Conservation (phyloP, 2,888 invertebrate genomes). For the Criorhina ranunculi region DNA sequence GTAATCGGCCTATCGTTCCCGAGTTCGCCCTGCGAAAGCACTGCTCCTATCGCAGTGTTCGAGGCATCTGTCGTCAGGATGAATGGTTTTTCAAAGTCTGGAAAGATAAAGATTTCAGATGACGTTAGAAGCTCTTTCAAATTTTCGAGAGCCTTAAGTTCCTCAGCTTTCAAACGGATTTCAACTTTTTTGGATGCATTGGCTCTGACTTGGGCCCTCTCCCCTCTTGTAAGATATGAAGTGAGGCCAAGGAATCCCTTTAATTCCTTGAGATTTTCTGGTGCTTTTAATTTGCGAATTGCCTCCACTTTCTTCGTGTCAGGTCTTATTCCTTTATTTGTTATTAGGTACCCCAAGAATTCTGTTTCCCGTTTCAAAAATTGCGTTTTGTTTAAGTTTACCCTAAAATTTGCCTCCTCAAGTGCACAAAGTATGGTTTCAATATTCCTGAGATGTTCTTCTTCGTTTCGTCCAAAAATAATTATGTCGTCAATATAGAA, state of each 20-base stretch:
- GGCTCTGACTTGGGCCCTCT: no score
- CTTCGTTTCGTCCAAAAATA: neutral
- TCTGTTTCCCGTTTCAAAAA: neutral
- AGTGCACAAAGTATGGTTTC: neutral
- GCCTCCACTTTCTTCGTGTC: neutral
- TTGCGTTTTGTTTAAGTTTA: no score
- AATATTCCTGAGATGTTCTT: slow-evolving; percentile 5
- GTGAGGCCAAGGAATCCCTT: no score
- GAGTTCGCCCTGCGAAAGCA: slow-evolving; percentile 31
- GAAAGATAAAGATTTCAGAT: slow-evolving; percentile 29
- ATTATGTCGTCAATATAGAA: slow-evolving; percentile 6
- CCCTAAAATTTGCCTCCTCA: slow-evolving; percentile 3
- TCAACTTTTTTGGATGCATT: no score
- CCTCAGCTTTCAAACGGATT: no score
- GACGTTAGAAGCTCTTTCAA: slow-evolving; percentile 16
- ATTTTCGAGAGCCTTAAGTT: no score
- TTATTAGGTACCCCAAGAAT: slow-evolving; percentile 12
- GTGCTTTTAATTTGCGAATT: neutral
- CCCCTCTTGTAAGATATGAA: slow-evolving; percentile 72
- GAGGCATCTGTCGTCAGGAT: slow-evolving; percentile 21
- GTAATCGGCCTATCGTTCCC: slow-evolving; percentile 47
- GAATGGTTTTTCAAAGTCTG: slow-evolving; percentile 27
- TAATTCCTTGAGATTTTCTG: slow-evolving; percentile 38
- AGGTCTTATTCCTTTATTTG: slow-evolving; percentile 1
- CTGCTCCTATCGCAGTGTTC: slow-evolving; percentile 23